Conservation (phyloP, 2,113 vertebrate genomes). For the Nycticryphes semicollaris region DNA sequence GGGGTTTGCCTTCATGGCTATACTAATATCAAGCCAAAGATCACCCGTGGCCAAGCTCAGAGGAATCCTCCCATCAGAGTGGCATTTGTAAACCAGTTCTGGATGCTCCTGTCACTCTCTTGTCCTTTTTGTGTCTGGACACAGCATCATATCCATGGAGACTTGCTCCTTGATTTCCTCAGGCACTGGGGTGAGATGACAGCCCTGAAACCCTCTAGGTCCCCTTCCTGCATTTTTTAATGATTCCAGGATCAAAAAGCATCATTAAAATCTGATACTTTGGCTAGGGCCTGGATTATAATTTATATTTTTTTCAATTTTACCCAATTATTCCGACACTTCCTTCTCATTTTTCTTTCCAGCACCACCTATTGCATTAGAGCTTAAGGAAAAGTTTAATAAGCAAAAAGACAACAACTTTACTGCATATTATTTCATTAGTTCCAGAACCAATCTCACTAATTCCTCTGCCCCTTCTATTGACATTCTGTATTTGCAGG, state of each 20-base stretch:
- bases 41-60: neutral
- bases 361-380: neutral
- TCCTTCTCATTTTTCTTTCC: neutral
- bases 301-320: neutral
- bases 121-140: neutral
- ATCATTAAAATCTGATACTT: neutral
- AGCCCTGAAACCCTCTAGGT: neutral
- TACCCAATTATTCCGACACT: neutral
- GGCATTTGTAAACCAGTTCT: neutral
- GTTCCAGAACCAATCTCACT: constrained; percentile 41
- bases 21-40: neutral
- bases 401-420: constrained; percentile 48
- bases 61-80: accelerated
- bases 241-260: neutral
- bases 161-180: neutral
- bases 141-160: neutral
- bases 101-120: neutral
- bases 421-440: constrained; percentile 36
- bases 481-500: constrained; percentile 36
- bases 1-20: neutral
- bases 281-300: neutral
- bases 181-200: neutral
- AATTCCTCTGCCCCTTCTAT: constrained; percentile 51
- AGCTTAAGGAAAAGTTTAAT: constrained; percentile 43
- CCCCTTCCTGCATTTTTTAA: neutral